Base-by-base conservation (phyloP, 2,113 vertebrate species). In the Glaucidium brasilianum region DNA sequence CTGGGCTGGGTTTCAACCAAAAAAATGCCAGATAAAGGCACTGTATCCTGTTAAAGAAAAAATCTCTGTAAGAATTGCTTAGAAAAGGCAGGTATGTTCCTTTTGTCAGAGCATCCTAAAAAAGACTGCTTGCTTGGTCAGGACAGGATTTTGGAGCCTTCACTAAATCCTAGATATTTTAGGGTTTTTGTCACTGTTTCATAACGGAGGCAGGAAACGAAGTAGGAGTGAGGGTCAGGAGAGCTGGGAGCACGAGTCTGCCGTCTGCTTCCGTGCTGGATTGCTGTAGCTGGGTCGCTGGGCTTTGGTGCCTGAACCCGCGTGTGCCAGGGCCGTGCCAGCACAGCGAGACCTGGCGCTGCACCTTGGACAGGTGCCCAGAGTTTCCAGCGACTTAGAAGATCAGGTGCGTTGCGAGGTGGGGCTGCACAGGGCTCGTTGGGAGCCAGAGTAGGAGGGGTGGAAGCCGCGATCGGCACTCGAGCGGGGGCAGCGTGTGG, bases 161-260 rank as follows among this genome's bases (percentile, higher is more conserved):
- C 59, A 32, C 80, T 66, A 69, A 83, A 73, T 50, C 37, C 13
- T 45, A 39, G 34, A 8, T 88, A 30, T 72, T 71, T 72, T n/a
- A 43, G 62, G 30, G 10, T 5, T 34, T 88, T 64, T 37, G 63
- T 66, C 18, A 13, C 35, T 3, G 3, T 96, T 95, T 88, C 26
- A 0, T 88, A 92, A 79, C 1, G 1, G 63, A 95, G 82, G 75
- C 94, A 66, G 78, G 93, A 62, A 66, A 39, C 30, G 34, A 30
- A 88, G 93, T 78, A 35, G 90, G 93, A 92, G 74, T 58, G 81
- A 58, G 68, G 93, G 78, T 82, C 59, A 26, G 47, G 82, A 86
- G 73, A 49, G 72, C 76, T 52, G 55, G 5, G 49, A 10, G 55
- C 15, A 37, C 22, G 9, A 21, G 14, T 39, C 60, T 82, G 49